Conservation (phyloP, 2,888 invertebrate genomes). For the Parnassius mnemosyne region DNA sequence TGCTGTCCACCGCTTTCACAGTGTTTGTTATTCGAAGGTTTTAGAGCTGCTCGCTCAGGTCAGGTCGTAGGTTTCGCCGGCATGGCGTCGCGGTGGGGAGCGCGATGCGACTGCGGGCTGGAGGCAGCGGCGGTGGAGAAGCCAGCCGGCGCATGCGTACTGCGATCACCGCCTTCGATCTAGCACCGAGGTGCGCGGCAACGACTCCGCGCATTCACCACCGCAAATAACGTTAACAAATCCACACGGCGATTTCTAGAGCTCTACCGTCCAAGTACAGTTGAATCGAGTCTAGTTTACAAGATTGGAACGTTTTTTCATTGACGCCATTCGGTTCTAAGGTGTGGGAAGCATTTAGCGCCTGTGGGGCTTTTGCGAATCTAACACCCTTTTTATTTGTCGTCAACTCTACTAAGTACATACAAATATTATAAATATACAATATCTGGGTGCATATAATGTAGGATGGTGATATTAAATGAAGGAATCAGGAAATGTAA, state of each 20-base stretch:
- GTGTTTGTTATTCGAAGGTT: conserved; percentile 56
- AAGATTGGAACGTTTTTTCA: conserved; percentile 37
- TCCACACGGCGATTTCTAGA: conserved; percentile 57
- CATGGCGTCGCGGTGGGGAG: conserved; percentile 68
- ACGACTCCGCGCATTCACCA: conserved; percentile 58
- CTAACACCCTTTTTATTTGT: conserved; percentile 8
- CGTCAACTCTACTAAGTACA: background rate
- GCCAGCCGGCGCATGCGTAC: conserved; percentile 59
- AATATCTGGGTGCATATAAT: background rate
- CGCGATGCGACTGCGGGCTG: conserved; percentile 73
- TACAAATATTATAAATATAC: background rate
- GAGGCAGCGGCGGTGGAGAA: conserved; percentile 52
- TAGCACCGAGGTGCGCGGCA: conserved; percentile 63
- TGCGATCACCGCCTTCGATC: conserved; percentile 67
- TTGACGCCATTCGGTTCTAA: conserved; percentile 31
- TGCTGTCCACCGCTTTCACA: conserved; percentile 40
- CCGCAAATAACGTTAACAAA: conserved; percentile 68
- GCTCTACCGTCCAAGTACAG: conserved; percentile 46
- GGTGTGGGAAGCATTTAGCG: conserved; percentile 25
- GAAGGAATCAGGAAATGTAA: background rate
- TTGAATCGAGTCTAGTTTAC: conserved; percentile 46
- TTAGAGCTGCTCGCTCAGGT: conserved; percentile 65
- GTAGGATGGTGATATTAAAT: background rate
- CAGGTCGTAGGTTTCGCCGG: conserved; percentile 69
- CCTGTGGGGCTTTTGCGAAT: conserved; percentile 18